phyloP scores from a whole-genome alignment of 2,797 vertebrate genomes.

The Oophaga sylvatica region DNA sequence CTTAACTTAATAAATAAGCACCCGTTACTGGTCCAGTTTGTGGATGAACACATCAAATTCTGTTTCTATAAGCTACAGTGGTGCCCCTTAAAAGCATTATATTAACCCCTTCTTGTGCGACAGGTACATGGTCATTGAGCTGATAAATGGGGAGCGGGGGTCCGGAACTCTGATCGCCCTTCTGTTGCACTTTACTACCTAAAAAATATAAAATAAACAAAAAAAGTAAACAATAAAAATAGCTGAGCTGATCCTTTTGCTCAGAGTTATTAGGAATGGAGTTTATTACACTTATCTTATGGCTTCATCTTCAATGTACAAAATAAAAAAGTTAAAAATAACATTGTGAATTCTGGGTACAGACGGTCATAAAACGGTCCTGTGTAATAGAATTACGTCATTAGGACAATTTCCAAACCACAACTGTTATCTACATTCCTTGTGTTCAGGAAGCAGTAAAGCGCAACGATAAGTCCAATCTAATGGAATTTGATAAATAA shows the following conservation, averaged over 20 bases:
- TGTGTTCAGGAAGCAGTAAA: slow-evolving; percentile 20
- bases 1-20: too few relatives aligned
- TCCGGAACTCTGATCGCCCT: too few relatives aligned
- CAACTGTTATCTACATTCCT: slow-evolving; percentile 16
- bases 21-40: too few relatives aligned
- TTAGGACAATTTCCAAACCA: slow-evolving; percentile 21
- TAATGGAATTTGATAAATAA: neutral
- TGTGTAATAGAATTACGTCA: neutral
- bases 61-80: too few relatives aligned
- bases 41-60: too few relatives aligned
- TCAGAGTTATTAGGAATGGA: neutral
- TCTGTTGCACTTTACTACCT: too few relatives aligned
- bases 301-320: neutral
- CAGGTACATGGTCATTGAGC: too few relatives aligned
- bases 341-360: neutral
- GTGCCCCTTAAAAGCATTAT: too few relatives aligned
- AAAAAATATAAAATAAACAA: too few relatives aligned
- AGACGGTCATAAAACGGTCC: neutral
- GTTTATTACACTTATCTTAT: slow-evolving; percentile 4
- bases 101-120: too few relatives aligned
- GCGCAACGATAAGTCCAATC: neutral
- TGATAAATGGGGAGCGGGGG: too few relatives aligned
- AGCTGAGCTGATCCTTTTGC: neutral
- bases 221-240: too few relatives aligned
- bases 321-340: slow-evolving; percentile 7